Base-by-base conservation (phyloP, 2,888 invertebrate genomes). In the Caenorhabditis drosophilae region DNA sequence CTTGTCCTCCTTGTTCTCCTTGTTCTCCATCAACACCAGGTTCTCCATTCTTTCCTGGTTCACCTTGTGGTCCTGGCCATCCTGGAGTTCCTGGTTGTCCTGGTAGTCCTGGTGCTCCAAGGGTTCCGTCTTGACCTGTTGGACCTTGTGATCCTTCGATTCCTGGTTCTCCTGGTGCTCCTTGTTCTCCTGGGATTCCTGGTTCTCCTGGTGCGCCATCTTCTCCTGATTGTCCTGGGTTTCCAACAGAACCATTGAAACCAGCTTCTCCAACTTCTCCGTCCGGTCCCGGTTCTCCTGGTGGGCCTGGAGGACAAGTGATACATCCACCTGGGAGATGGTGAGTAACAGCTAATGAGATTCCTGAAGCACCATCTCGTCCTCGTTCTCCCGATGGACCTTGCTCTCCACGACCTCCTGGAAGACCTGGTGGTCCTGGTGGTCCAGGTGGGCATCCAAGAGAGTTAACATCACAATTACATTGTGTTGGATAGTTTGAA, bases 391-490 rank as follows among this genome's bases (percentile, higher is more conserved):
- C 75, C 15, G 60, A 34, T 36, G 60, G 56, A 57, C 75, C 75
- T 46, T 66, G 67, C 6, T 71, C 68, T 70, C 75, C 75, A 42
- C 70, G 67, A 6, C 57, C 61, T 59, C 75, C 75, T 45, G 71
- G 63, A 35, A 55, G 51, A 53, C 66, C 66, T 51, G 72, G 72
- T 34, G 70, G 66, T 59, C 72, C 73, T 57, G 75, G 75, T 40
- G 75, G 75, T 60, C 75, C 75, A n/a, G 75, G 59, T 52, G 75
- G 75, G 61, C 75, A 75, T 23, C 73, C 73, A 16, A 58, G 48
- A 15, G 70, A 69, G 38, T 67, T 68, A 44, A 53, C 58, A 26
- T 58, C 67, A 52, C 75, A 75, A 44, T 69, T 64, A 48, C 75
- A 75, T 22, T 64, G 64, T 26, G 59, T 54, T 52, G 58, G 58